phyloP scores from a whole-genome alignment of 1,140 invertebrate genomes.

The Scaptomyza hsui region DNA sequence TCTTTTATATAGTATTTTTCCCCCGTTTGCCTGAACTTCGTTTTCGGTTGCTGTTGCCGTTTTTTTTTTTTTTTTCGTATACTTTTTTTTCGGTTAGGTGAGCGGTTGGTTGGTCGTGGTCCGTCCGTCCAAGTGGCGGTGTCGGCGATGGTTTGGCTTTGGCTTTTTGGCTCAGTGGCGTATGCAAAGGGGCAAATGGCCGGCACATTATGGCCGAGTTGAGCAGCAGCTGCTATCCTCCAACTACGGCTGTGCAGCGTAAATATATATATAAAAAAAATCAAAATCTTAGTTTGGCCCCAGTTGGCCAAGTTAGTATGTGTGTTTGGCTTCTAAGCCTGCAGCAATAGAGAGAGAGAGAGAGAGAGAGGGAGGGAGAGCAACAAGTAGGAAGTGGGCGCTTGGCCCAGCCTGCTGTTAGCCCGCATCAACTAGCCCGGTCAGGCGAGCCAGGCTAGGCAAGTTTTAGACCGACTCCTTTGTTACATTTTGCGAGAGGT shows the following conservation, averaged over 20 bases:
- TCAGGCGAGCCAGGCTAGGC: conserved; percentile 44
- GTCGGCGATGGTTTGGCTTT: neutral
- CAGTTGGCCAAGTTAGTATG: conserved; percentile 26
- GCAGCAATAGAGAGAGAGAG: conserved; percentile 20
- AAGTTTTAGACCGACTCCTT: conserved; percentile 71
- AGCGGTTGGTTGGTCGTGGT: conserved; percentile 46
- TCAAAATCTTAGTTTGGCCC: conserved; percentile 43
- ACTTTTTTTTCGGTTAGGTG: conserved; percentile 40
- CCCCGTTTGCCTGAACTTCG: conserved; percentile 51
- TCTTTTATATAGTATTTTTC: conserved; percentile 48
- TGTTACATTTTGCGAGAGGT: conserved; percentile 82
- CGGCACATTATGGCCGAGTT: conserved; percentile 45
- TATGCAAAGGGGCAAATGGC: conserved; percentile 73
- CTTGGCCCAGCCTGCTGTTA: conserved; percentile 58
- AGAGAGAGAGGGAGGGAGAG: conserved; percentile 32
- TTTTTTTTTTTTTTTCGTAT: conserved; percentile 34
- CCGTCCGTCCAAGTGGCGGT: conserved; percentile 13
- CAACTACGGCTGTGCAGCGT: conserved; percentile 48
- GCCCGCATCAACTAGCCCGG: conserved; percentile 47
- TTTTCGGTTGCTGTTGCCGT: conserved; percentile 38
- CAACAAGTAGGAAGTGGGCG: conserved; percentile 80
- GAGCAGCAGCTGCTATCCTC: conserved; percentile 41
- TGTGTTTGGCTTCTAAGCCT: conserved; percentile 36
- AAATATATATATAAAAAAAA: conserved; percentile 7
- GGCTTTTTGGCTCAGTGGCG: conserved; percentile 56